Conservation (phyloP, 2,113 vertebrate genomes). For the Heptranchias perlo region DNA sequence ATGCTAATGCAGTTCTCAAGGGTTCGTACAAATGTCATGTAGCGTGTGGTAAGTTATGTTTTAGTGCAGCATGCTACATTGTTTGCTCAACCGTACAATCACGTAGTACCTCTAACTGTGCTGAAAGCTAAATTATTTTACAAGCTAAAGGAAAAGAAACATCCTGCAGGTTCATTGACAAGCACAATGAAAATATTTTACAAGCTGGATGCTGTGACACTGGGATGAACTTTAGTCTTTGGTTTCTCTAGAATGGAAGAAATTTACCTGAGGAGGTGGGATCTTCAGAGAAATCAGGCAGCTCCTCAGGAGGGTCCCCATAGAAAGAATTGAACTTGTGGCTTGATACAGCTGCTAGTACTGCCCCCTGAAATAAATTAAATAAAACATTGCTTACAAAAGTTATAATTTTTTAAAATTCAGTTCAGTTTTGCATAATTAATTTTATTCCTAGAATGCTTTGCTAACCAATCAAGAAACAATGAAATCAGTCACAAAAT, state of each 20-base stretch:
- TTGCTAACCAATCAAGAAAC: neutral
- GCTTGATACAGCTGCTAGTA: constrained; percentile 93
- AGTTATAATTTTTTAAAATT: neutral
- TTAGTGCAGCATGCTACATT: too few relatives aligned
- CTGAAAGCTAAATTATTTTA: too few relatives aligned
- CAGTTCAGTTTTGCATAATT: neutral
- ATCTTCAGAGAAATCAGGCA: constrained; percentile 91
- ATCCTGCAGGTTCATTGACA: too few relatives aligned
- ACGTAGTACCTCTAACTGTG: too few relatives aligned
- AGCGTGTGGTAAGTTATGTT: too few relatives aligned
- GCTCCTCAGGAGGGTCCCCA: constrained; percentile 91
- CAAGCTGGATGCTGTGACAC: too few relatives aligned
- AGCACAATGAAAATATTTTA: too few relatives aligned
- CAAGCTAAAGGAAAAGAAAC: too few relatives aligned
- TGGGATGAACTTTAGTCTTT: neutral
- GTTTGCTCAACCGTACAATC: too few relatives aligned
- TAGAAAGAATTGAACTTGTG: constrained; percentile 98
- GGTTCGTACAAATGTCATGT: too few relatives aligned
- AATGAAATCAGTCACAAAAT: neutral
- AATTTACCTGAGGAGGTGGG: constrained; percentile 92
- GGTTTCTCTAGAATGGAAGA: neutral
- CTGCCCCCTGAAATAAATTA: constrained; percentile 72
- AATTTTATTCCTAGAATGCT: neutral
- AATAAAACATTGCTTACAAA: neutral
- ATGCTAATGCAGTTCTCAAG: too few relatives aligned